Conservation (phyloP, 2,888 invertebrate genomes). For the Nomada ruficornis region DNA sequence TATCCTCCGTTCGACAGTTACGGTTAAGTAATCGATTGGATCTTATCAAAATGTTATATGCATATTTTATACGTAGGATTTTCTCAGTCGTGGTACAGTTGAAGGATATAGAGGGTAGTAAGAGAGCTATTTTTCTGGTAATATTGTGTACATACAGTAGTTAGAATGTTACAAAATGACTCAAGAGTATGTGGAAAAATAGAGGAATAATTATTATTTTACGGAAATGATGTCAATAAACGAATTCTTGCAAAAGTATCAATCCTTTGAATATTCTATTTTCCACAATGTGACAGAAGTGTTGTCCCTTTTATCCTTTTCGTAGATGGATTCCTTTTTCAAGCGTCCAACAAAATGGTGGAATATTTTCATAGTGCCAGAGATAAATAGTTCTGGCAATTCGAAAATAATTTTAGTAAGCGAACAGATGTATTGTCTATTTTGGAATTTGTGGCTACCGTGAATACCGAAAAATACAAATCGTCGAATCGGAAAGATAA, state of each 20-base stretch:
- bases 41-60: not conserved
- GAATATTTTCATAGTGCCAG: no score
- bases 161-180: constrained; percentile 27
- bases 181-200: constrained; percentile 7
- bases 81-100: not conserved
- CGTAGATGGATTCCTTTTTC: no score
- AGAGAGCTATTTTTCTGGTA: constrained; percentile 35
- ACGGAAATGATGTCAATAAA: constrained; percentile 1
- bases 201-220: constrained; percentile 26
- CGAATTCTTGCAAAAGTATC: no score
- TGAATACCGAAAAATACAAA: no score
- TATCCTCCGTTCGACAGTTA: constrained; percentile 17
- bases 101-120: constrained; percentile 20
- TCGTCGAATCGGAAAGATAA: no score
- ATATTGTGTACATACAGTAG: constrained; percentile 36
- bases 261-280: not conserved
- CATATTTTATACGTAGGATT: constrained; percentile 18
- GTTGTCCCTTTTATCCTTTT: not conserved
- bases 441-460: no score
- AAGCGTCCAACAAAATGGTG: no score
- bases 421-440: no score
- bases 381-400: no score
- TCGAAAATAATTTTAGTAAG: no score
- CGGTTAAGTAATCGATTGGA: not conserved
- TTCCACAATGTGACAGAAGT: not conserved